These are phyloP conservation scores for Busseola fusca DNA, from an alignment of 2,888 invertebrate genomes.

Conservation along the genomic window DNA sequence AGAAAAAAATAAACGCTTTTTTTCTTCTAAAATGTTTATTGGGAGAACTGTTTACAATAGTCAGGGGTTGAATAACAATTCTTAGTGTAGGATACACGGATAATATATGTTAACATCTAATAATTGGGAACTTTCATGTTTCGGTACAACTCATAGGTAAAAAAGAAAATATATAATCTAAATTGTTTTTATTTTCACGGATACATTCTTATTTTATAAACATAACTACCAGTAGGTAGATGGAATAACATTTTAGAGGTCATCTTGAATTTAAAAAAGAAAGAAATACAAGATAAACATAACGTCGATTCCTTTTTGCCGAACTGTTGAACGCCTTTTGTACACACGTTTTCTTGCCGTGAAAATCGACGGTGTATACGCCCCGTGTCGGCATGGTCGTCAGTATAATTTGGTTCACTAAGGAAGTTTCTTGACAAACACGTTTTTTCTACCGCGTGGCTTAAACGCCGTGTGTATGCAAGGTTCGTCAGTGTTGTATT, in stretches of 20 bases:
- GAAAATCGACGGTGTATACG: background rate
- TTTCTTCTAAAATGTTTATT: constrained; percentile 55
- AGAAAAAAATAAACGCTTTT: background rate
- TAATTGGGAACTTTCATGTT: constrained; percentile 20
- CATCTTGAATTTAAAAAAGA: background rate
- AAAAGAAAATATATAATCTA: background rate
- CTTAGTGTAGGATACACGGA: constrained; percentile 48
- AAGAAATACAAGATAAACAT: background rate
- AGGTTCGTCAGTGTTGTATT: background rate
- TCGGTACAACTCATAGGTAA: background rate
- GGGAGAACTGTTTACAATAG: constrained; percentile 40
- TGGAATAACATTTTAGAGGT: background rate
- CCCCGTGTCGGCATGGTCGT: no score
- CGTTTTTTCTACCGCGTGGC: no score
- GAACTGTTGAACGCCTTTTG: background rate
- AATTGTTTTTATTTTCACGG: background rate
- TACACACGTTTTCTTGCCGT: background rate
- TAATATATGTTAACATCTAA: constrained; percentile 43
- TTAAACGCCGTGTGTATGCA: background rate
- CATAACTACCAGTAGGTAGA: background rate
- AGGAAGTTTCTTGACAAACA: no score
- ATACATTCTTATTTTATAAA: background rate
- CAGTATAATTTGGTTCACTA: no score
- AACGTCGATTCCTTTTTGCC: no score
- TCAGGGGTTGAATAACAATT: constrained; percentile 36